Percentiles rank a stretch among this genome's conserved stretches.
Conservation (phyloP, 2,113 vertebrate species). For the Rhabdornis inornatus region DNA sequence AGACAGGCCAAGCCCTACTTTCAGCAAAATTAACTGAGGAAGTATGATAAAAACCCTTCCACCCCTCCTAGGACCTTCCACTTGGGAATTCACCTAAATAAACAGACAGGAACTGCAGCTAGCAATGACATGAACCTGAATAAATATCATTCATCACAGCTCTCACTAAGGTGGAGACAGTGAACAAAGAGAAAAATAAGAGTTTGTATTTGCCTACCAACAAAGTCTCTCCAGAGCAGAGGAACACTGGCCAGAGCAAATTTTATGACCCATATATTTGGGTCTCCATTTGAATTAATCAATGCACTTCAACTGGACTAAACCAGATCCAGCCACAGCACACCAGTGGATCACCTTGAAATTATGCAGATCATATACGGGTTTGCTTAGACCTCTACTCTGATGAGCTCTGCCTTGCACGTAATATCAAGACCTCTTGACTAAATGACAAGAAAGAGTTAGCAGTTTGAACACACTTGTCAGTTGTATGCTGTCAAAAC, state of each 20-base stretch:
- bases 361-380: fast-evolving
- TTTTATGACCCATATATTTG: neutral
- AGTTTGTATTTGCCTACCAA: neutral
- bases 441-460: neutral
- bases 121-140: fast-evolving
- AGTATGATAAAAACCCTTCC: neutral
- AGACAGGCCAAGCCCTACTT: neutral
- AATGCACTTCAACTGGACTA: neutral
- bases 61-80: neutral
- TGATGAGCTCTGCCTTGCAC: neutral
- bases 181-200: neutral
- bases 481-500: fast-evolving
- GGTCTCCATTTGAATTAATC: neutral
- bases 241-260: neutral
- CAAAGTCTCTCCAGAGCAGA: neutral
- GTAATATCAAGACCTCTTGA: neutral
- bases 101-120: neutral
- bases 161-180: neutral
- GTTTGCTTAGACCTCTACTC: neutral
- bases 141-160: neutral
- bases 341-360: neutral
- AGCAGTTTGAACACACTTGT: neutral
- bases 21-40: neutral
- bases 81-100: neutral
- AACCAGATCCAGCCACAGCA: neutral